A percentile compares a stretch with the other conserved stretches of the same genome.
Conservation (phyloP, 1,140 invertebrate species). For the Lasaia peninsularis region DNA sequence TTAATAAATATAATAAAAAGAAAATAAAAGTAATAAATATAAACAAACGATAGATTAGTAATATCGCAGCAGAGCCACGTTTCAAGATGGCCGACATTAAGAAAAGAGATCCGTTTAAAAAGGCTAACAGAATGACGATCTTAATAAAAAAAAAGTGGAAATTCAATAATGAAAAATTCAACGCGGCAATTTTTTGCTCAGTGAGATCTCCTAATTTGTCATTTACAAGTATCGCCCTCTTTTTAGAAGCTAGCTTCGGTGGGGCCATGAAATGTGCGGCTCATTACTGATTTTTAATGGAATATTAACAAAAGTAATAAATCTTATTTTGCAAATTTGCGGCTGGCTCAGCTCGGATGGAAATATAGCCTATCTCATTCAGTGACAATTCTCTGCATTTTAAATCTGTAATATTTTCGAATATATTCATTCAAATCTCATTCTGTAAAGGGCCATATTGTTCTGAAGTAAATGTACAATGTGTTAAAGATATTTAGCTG, state of each 20-base stretch:
- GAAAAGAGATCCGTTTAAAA: constrained; percentile 7
- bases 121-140: constrained; percentile 9
- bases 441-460: no score
- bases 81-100: constrained; percentile 4
- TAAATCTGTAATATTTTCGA: no score
- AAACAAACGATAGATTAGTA: not conserved
- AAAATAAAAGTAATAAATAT: not conserved
- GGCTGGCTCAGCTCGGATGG: no score
- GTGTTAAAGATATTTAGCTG: no score
- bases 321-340: not conserved
- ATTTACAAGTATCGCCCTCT: constrained; percentile 42
- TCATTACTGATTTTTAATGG: constrained; percentile 14
- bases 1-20: no score
- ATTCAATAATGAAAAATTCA: constrained; percentile 34
- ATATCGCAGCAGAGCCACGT: not conserved
- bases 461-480: no score
- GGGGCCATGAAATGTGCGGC: constrained; percentile 27
- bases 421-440: no score
- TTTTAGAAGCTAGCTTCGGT: constrained; percentile 20
- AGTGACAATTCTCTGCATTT: no score
- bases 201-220: constrained; percentile 53
- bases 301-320: not conserved
- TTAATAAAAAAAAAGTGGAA: constrained; percentile 13
- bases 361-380: no score
- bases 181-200: constrained; percentile 27